These are phyloP conservation scores for Hermetia illucens DNA, from an alignment of 1,140 invertebrate species.

Conservation along the genomic window DNA sequence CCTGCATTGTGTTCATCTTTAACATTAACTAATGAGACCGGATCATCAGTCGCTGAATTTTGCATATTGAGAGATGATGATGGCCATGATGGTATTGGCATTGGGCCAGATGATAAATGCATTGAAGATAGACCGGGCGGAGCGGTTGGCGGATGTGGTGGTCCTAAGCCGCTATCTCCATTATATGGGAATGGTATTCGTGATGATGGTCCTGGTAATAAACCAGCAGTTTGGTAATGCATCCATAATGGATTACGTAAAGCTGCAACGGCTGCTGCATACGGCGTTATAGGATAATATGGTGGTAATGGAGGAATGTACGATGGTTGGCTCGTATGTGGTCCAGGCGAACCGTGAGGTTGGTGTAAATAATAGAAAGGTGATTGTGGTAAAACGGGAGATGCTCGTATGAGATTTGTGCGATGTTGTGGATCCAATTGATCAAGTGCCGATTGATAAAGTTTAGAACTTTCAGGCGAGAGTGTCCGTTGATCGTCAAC, in stretches of 20 bases:
- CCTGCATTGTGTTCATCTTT: conserved; percentile 31
- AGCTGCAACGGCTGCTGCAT: conserved; percentile 28
- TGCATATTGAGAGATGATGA: background rate
- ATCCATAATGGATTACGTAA: conserved; percentile 34
- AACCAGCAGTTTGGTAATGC: conserved; percentile 36
- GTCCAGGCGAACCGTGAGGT: background rate
- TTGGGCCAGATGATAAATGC: no score
- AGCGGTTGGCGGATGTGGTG: conserved; percentile 1
- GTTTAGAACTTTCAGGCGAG: background rate
- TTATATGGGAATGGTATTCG: conserved; percentile 22
- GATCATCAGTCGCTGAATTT: conserved; percentile 14
- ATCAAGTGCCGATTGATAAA: background rate
- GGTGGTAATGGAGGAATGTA: conserved; percentile 27
- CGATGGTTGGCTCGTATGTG: conserved; percentile 14
- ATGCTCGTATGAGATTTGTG: no score
- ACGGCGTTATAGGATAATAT: conserved; percentile 31
- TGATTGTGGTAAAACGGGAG: background rate
- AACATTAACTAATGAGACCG: conserved; percentile 17
- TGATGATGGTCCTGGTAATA: conserved; percentile 11
- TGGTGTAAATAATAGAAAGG: conserved; percentile 3
- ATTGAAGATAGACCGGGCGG: conserved; percentile 6
- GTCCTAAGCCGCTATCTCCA: conserved; percentile 12
- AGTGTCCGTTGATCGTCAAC: background rate
- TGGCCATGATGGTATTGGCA: conserved; percentile 3
- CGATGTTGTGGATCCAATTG: no score